Conservation (phyloP, 2,888 invertebrate genomes). For the Melolontha melolontha region DNA sequence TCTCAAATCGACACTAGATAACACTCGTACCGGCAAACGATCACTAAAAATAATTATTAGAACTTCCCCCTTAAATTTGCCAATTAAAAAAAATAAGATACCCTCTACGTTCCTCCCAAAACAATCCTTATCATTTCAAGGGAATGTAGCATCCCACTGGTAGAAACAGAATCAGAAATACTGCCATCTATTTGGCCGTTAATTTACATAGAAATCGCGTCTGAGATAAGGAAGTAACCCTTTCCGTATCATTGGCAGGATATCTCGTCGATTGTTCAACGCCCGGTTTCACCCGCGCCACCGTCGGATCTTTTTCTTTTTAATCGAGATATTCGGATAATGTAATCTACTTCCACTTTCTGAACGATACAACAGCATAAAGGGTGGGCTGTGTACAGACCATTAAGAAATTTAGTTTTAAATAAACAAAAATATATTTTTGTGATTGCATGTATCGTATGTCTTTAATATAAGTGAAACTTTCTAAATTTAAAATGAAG, state of each 20-base stretch:
- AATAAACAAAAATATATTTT: too few relatives aligned
- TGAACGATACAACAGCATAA: slow-evolving; percentile 30
- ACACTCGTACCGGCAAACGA: too few relatives aligned
- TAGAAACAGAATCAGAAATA: slow-evolving; percentile 24
- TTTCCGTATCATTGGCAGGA: slow-evolving; percentile 43
- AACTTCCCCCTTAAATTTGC: not conserved
- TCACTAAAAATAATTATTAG: not conserved
- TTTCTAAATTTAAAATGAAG: too few relatives aligned
- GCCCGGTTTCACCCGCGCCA: not conserved
- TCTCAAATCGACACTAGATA: too few relatives aligned
- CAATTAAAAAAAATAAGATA: slow-evolving; percentile 14
- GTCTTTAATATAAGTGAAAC: too few relatives aligned
- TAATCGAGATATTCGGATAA: slow-evolving; percentile 20
- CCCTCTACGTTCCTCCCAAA: not conserved
- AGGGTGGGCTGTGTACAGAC: too few relatives aligned
- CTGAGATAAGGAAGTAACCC: slow-evolving; percentile 44
- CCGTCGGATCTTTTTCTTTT: slow-evolving; percentile 2
- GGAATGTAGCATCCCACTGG: slow-evolving; percentile 3
- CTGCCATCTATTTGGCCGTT: slow-evolving; percentile 15
- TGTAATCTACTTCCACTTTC: slow-evolving; percentile 26
- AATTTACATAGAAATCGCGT: slow-evolving; percentile 46
- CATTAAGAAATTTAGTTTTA: too few relatives aligned
- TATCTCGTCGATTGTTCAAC: not conserved
- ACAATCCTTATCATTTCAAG: slow-evolving; percentile 10
- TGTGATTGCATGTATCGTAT: too few relatives aligned